Percentiles rank a stretch among this genome's conserved stretches.
These are phyloP conservation scores for Hippocampus mohnikei DNA, from an alignment of 2,113 vertebrate species.

Conservation along the genomic window DNA sequence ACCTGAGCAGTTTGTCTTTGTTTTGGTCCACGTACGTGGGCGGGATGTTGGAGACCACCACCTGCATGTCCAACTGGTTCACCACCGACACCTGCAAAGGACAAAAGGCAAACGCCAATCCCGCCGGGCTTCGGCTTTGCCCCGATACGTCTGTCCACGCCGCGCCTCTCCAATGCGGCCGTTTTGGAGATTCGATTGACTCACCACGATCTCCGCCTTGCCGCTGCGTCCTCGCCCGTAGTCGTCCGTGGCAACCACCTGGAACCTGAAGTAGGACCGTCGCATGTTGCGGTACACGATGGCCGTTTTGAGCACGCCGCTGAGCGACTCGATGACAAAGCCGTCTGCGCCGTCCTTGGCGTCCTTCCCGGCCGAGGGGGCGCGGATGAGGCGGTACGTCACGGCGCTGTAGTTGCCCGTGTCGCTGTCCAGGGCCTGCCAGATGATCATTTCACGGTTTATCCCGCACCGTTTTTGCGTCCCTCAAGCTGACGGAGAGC, in stretches of 20 bases:
- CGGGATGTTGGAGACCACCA: slow-evolving; percentile 93
- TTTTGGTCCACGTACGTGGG: slow-evolving; percentile 94
- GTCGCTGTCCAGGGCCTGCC: slow-evolving; percentile 88
- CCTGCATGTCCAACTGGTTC: slow-evolving; percentile 98
- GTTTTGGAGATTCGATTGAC: slow-evolving; percentile 41
- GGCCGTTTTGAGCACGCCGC: slow-evolving; percentile 90
- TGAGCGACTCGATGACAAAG: slow-evolving; percentile 89
- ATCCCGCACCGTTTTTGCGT: no score
- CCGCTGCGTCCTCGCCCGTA: slow-evolving; percentile 89
- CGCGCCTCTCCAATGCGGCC: not conserved
- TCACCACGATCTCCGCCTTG: slow-evolving; percentile 89
- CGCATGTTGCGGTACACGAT: slow-evolving; percentile 98
- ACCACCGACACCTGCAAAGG: slow-evolving; percentile 89
- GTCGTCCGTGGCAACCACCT: slow-evolving; percentile 91
- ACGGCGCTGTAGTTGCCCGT: slow-evolving; percentile 94
- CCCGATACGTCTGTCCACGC: no score
- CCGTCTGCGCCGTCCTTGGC: slow-evolving; percentile 83
- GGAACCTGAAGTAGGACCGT: slow-evolving; percentile 93
- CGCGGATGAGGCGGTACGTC: slow-evolving; percentile 85
- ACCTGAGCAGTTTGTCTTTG: slow-evolving; percentile 91
- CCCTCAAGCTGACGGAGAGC: not conserved
- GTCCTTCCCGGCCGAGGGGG: slow-evolving; percentile 82
- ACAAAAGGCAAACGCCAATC: no score
- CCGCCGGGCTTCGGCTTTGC: no score
- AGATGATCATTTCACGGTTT: no score